Percentiles rank a stretch among this genome's conserved stretches.
phyloP scores from a whole-genome alignment of 2,888 invertebrate genomes.

The Mimachlamys varia region DNA sequence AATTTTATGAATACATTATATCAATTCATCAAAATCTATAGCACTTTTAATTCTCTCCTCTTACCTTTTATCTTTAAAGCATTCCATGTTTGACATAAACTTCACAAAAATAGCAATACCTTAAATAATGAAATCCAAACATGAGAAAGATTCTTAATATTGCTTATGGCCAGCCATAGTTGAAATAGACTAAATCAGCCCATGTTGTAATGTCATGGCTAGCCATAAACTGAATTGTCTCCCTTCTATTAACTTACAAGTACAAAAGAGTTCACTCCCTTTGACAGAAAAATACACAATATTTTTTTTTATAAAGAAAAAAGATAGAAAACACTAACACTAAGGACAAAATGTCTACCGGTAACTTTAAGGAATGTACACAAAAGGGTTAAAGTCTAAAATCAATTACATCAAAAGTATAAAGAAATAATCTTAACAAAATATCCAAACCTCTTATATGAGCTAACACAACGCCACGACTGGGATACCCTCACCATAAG shows the following conservation, averaged over 20 bases:
- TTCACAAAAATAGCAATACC: not conserved
- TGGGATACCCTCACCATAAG: too few species aligned
- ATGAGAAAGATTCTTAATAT: not conserved
- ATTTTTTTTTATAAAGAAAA: not conserved
- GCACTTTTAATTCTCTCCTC: not conserved
- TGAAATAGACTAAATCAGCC: too few species aligned
- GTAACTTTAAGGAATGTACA: constrained; percentile 5
- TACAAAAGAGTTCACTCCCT: not conserved
- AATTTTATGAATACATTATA: not conserved
- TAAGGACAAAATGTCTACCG: not conserved
- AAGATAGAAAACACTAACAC: not conserved
- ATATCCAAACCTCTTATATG: not conserved
- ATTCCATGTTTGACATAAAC: not conserved
- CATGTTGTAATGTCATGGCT: too few species aligned
- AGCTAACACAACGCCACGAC: too few species aligned
- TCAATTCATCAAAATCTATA: not conserved
- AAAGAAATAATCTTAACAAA: not conserved
- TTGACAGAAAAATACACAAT: not conserved
- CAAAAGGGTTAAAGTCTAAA: not conserved
- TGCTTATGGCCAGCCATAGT: not conserved
- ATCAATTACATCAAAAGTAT: not conserved
- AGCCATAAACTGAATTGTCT: not conserved
- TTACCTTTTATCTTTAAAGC: not conserved
- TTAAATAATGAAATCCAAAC: too few species aligned
- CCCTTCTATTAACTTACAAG: not conserved